phyloP scores from a whole-genome alignment of 2,888 invertebrate species.

The Coenonympha glycerion region DNA sequence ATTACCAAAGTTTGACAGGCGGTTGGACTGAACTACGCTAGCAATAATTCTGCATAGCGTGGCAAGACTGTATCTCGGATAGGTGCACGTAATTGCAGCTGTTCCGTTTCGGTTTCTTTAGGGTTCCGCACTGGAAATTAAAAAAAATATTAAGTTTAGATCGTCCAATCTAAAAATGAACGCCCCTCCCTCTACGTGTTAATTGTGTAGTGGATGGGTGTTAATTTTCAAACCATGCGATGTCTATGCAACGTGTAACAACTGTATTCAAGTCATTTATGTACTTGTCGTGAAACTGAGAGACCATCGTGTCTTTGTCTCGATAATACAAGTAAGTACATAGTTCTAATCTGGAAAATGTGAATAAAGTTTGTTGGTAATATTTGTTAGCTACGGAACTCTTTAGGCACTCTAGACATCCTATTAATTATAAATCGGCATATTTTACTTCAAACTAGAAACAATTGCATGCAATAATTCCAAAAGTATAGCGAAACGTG shows the following conservation, averaged over 20 bases:
- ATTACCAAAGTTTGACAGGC: slow-evolving; percentile 75
- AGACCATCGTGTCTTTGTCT: too few species aligned
- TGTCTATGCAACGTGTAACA: too few species aligned
- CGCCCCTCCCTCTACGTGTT: too few species aligned
- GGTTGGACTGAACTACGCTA: slow-evolving; percentile 63
- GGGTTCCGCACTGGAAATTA: background rate
- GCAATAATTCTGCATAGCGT: slow-evolving; percentile 66
- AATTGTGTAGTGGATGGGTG: too few species aligned
- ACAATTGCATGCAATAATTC: slow-evolving; percentile 9
- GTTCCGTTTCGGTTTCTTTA: slow-evolving; percentile 24
- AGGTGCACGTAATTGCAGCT: slow-evolving; percentile 38
- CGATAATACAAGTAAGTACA: too few species aligned
- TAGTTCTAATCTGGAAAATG: too few species aligned
- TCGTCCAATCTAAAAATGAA: too few species aligned
- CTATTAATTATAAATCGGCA: background rate
- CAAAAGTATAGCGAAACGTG: slow-evolving; percentile 3
- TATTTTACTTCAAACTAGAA: background rate
- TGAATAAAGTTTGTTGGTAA: too few species aligned
- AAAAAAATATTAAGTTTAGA: background rate
- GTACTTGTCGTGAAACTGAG: too few species aligned
- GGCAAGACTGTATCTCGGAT: slow-evolving; percentile 52
- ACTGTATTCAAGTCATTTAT: too few species aligned
- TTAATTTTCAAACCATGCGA: too few species aligned
- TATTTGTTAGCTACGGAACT: slow-evolving; percentile 2
- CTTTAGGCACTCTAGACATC: too few species aligned